Evolutionary conservation across 2,113 vertebrate genomes (phyloP).

Genomic region (Neotoma lepida): DNA sequence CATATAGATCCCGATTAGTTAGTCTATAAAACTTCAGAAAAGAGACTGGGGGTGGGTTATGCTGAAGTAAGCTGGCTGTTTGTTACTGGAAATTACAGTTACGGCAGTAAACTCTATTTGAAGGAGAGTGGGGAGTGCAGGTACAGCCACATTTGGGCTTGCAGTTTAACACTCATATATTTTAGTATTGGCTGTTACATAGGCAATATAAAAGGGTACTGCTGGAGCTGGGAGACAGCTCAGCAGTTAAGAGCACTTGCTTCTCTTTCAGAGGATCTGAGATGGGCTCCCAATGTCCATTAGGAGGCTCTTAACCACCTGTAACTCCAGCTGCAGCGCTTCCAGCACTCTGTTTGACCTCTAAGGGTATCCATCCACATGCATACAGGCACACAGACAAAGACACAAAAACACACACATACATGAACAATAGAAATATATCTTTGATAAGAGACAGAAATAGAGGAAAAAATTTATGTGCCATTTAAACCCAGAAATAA

Average conservation of each 20-base stretch:
- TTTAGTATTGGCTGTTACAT: background rate
- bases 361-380: background rate
- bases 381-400: background rate
- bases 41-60: background rate
- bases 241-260: background rate
- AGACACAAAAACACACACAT: background rate
- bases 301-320: no score
- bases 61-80: background rate
- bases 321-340: background rate
- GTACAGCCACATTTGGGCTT: accelerated
- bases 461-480: background rate
- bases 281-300: no score
- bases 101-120: background rate
- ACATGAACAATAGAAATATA: background rate
- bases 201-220: background rate
- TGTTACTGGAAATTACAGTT: background rate
- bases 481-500: background rate
- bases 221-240: background rate
- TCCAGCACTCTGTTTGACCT: background rate
- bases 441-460: background rate
- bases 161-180: background rate
- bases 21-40: background rate
- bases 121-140: background rate
- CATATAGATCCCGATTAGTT: background rate
- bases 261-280: background rate